Percentiles rank a stretch among this genome's conserved stretches.
Evolutionary conservation across 2,888 invertebrate species (phyloP).

Genomic region (Mythimna ferrago): DNA sequence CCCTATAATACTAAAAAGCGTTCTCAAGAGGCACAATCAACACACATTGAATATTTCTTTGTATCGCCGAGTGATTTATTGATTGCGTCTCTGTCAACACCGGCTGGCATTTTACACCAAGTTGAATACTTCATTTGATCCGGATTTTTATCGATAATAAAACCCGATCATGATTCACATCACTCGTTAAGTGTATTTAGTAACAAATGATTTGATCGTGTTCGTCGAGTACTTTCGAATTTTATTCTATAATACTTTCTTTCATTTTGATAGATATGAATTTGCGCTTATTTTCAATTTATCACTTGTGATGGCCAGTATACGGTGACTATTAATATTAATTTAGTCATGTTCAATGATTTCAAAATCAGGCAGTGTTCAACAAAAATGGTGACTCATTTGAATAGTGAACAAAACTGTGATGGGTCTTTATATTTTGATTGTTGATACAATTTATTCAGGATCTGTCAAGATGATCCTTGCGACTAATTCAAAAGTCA

Average conservation of each 20-base stretch:
- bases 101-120: constrained; percentile 82
- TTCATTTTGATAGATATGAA: constrained; percentile 64
- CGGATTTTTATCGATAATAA: constrained; percentile 90
- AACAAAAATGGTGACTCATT: not conserved
- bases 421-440: not conserved
- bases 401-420: not conserved
- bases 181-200: constrained; percentile 89
- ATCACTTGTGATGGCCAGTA: constrained; percentile 40
- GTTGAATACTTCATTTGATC: constrained; percentile 91
- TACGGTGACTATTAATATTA: constrained; percentile 52
- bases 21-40: constrained; percentile 89
- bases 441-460: not conserved
- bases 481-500: not conserved
- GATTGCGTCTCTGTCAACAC: constrained; percentile 91
- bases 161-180: constrained; percentile 86
- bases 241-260: constrained; percentile 61
- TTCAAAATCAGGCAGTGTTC: not conserved
- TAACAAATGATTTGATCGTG: constrained; percentile 84
- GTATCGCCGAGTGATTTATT: constrained; percentile 89
- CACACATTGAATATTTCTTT: constrained; percentile 90
- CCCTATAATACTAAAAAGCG: constrained; percentile 85
- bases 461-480: not conserved
- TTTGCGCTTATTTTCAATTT: constrained; percentile 56
- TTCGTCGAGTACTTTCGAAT: constrained; percentile 70
- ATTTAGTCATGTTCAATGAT: constrained; percentile 19